phyloP scores from a whole-genome alignment of 2,888 invertebrate genomes.

The Dynastes hyllus region DNA sequence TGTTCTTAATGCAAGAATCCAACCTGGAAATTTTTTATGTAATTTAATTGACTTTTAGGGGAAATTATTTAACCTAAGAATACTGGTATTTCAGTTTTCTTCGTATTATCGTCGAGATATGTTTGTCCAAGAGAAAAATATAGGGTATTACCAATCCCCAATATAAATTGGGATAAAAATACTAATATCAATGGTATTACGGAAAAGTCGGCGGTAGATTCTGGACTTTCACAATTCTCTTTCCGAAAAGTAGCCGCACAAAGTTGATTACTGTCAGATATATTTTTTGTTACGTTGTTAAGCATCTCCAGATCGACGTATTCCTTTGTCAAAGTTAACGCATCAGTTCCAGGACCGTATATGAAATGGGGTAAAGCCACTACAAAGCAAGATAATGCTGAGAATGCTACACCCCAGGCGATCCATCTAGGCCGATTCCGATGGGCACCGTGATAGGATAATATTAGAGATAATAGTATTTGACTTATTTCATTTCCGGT shows the following conservation, averaged over 20 bases:
- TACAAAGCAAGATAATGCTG: slow-evolving; percentile 76
- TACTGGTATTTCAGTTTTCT: slow-evolving; percentile 78
- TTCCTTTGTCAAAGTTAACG: slow-evolving; percentile 72
- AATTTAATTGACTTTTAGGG: slow-evolving; percentile 20
- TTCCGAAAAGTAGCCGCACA: slow-evolving; percentile 61
- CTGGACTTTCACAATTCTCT: slow-evolving; percentile 69
- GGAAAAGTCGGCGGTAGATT: slow-evolving; percentile 58
- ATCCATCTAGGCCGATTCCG: slow-evolving; percentile 81
- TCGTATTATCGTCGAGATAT: slow-evolving; percentile 81
- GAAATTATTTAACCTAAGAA: slow-evolving; percentile 71
- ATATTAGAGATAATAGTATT: slow-evolving; percentile 76
- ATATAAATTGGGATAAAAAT: slow-evolving; percentile 80
- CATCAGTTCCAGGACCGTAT: slow-evolving; percentile 76
- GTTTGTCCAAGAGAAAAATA: slow-evolving; percentile 80
- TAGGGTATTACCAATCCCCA: slow-evolving; percentile 79
- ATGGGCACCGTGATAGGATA: slow-evolving; percentile 79
- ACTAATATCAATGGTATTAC: slow-evolving; percentile 73
- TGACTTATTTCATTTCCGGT: slow-evolving; percentile 83
- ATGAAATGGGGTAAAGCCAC: slow-evolving; percentile 77
- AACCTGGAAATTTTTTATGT: slow-evolving; percentile 66
- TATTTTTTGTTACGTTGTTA: slow-evolving; percentile 58
- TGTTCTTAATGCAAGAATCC: slow-evolving; percentile 72
- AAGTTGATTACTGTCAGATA: slow-evolving; percentile 56
- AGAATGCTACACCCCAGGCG: slow-evolving; percentile 77
- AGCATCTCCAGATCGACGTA: slow-evolving; percentile 66